phyloP scores from a whole-genome alignment of 35 echinoderm and acorn worm genomes.

The Chiridota heheva region DNA sequence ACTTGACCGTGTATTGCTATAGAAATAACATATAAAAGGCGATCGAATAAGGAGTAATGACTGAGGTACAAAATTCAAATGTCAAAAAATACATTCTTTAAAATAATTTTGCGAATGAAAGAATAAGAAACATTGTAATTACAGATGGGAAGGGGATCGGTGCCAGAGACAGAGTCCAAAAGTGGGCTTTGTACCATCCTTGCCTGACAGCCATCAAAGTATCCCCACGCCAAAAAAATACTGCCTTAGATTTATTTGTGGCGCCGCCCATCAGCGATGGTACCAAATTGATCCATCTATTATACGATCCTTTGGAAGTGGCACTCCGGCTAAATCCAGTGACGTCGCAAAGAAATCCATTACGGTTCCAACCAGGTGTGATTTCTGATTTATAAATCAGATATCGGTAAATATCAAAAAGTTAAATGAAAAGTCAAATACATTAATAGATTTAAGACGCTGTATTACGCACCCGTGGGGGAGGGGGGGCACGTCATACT shows the following conservation, averaged over 20 bases:
- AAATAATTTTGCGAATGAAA: too few relatives aligned
- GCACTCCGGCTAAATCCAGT: conserved; percentile 59
- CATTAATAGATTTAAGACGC: too few relatives aligned
- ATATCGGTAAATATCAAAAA: background rate
- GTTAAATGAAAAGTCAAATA: too few relatives aligned
- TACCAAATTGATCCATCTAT: conserved; percentile 75
- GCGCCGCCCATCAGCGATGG: conserved; percentile 60
- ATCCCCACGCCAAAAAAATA: conserved; percentile 97
- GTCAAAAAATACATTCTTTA: conserved; percentile 54
- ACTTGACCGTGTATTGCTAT: background rate
- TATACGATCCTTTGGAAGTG: conserved; percentile 72
- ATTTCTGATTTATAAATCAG: conserved; percentile 27
- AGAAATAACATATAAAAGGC: background rate
- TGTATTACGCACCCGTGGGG: too few relatives aligned
- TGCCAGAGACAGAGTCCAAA: conserved; percentile 92
- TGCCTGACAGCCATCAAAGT: conserved; percentile 90
- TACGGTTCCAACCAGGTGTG: conserved; percentile 79
- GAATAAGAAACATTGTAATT: too few relatives aligned
- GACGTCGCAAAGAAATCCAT: conserved; percentile 91
- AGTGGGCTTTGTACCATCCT: conserved; percentile 91
- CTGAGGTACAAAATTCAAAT: background rate
- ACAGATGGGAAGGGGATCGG: too few relatives aligned
- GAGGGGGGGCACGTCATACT: too few relatives aligned
- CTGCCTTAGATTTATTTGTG: conserved; percentile 56
- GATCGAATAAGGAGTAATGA: background rate